Evolutionary conservation across 1,140 invertebrate genomes (phyloP).

Genomic region (Drosophila eugracilis): DNA sequence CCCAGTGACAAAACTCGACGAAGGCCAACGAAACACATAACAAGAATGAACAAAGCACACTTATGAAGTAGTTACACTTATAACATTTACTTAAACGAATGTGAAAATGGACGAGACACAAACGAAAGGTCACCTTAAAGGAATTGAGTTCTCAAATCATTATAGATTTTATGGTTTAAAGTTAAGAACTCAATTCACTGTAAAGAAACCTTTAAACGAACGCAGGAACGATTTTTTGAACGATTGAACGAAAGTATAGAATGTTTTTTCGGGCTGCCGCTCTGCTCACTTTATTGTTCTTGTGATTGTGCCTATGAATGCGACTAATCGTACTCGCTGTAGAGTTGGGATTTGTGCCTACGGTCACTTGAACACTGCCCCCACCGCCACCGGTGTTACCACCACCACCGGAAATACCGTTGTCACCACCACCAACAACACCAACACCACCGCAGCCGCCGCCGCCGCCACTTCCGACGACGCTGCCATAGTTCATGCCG

Average conservation of each 20-base stretch:
- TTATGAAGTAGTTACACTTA: slow-evolving; percentile 27
- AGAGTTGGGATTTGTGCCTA: slow-evolving; percentile 84
- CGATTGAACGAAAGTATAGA: slow-evolving; percentile 37
- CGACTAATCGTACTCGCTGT: slow-evolving; percentile 84
- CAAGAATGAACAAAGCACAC: slow-evolving; percentile 46
- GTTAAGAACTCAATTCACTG: background rate
- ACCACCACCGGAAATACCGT: slow-evolving; percentile 29
- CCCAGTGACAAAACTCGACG: slow-evolving; percentile 6
- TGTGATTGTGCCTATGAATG: slow-evolving; percentile 84
- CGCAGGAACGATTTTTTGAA: slow-evolving; percentile 32
- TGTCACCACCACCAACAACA: slow-evolving; percentile 29
- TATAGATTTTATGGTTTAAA: too few relatives aligned
- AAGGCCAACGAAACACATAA: slow-evolving; percentile 17
- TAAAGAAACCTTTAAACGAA: slow-evolving; percentile 12
- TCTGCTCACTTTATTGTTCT: slow-evolving; percentile 84
- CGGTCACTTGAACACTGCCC: slow-evolving; percentile 83
- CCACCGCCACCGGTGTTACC: slow-evolving; percentile 42
- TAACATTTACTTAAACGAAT: slow-evolving; percentile 32
- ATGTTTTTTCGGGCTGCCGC: slow-evolving; percentile 53
- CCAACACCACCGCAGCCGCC: slow-evolving; percentile 54
- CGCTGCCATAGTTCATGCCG: slow-evolving; percentile 70
- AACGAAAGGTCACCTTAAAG: slow-evolving; percentile 11
- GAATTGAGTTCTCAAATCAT: background rate
- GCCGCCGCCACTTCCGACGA: slow-evolving; percentile 44
- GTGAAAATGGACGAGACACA: slow-evolving; percentile 32